phyloP scores from a whole-genome alignment of 2,113 vertebrate genomes.

The Psittacara wagleri region DNA sequence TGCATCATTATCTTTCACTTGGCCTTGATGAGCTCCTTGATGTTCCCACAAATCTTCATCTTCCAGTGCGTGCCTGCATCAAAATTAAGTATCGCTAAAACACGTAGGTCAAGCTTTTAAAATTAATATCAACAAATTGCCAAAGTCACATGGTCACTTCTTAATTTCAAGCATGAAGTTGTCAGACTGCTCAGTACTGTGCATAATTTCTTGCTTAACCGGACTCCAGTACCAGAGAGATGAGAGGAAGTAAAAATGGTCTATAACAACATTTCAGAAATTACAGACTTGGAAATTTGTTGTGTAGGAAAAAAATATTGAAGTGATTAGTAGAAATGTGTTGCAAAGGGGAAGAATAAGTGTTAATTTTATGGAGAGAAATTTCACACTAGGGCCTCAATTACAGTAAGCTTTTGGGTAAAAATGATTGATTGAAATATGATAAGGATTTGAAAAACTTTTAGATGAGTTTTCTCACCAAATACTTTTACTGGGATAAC shows the following conservation, averaged over 20 bases:
- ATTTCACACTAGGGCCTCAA: neutral
- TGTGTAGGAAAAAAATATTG: neutral
- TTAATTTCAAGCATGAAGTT: neutral
- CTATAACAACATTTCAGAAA: neutral
- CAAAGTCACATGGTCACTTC: neutral
- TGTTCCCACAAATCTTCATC: neutral
- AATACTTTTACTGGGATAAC: neutral
- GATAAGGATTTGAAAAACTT: neutral
- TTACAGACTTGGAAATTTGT: neutral
- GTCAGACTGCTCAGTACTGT: neutral
- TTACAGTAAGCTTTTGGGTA: neutral
- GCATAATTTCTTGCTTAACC: neutral
- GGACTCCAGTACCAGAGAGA: neutral
- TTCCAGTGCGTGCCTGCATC: neutral
- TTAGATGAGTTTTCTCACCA: neutral
- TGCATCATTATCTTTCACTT: neutral
- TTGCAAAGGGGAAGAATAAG: neutral
- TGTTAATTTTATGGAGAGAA: neutral
- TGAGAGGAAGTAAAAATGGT: neutral
- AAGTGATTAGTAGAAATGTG: neutral
- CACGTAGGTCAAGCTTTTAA: neutral
- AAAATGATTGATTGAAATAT: neutral
- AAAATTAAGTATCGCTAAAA: neutral
- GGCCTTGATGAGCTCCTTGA: neutral
- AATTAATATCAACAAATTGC: neutral